Percentiles rank a stretch among this genome's conserved stretches.
These are phyloP conservation scores for Nowickia ferox DNA, from an alignment of 2,888 invertebrate species.

Conservation along the genomic window DNA sequence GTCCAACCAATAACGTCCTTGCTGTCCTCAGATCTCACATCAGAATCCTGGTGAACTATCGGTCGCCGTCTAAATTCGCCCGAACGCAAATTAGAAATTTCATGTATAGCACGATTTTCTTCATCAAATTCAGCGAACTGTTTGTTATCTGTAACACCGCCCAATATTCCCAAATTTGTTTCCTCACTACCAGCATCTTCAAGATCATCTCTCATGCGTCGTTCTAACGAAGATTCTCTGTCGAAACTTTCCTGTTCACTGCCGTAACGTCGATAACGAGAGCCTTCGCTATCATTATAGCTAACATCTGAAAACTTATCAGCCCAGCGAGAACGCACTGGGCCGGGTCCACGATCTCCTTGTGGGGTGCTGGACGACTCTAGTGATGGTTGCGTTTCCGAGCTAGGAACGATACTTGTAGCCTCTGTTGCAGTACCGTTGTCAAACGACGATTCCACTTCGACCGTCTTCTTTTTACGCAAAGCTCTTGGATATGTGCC, in stretches of 20 bases:
- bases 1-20: slow-evolving; percentile 82
- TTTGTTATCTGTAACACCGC: slow-evolving; percentile 84
- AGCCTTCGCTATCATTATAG: slow-evolving; percentile 84
- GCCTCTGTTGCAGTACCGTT: slow-evolving; percentile 77
- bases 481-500: slow-evolving; percentile 91
- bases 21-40: slow-evolving; percentile 82
- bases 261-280: slow-evolving; percentile 81
- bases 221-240: slow-evolving; percentile 82
- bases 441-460: slow-evolving; percentile 76
- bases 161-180: slow-evolving; percentile 79
- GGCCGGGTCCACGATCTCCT: slow-evolving; percentile 84
- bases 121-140: slow-evolving; percentile 85
- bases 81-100: slow-evolving; percentile 81
- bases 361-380: slow-evolving; percentile 88
- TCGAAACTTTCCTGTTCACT: slow-evolving; percentile 83
- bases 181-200: slow-evolving; percentile 83
- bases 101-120: slow-evolving; percentile 85
- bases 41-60: slow-evolving; percentile 83
- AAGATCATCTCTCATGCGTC: slow-evolving; percentile 82
- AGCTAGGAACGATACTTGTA: slow-evolving; percentile 83
- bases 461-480: slow-evolving; percentile 79
- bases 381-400: slow-evolving; percentile 86
- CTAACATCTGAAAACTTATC: slow-evolving; percentile 83
- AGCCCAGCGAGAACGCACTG: slow-evolving; percentile 84
- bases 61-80: slow-evolving; percentile 82